Evolutionary conservation across 2,113 vertebrate genomes (phyloP).

Genomic region (Mesembrinibis cayennensis): DNA sequence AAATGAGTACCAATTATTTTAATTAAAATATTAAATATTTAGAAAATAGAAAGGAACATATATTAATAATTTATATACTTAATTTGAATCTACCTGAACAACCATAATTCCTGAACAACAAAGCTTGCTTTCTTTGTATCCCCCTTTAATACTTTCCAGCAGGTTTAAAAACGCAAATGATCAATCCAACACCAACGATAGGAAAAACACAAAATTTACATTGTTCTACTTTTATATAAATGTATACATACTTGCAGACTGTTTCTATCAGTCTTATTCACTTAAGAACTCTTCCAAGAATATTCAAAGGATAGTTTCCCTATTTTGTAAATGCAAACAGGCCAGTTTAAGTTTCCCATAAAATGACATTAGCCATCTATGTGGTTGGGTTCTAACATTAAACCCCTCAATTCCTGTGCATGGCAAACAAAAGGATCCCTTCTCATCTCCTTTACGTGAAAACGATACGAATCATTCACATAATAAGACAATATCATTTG

Average conservation of each 20-base stretch:
- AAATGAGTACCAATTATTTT: conserved; percentile 54
- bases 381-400: neutral
- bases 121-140: neutral
- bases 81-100: conserved; percentile 29
- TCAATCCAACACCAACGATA: neutral
- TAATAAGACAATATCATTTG: neutral
- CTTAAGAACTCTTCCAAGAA: neutral
- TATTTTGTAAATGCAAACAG: neutral
- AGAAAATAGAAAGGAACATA: conserved; percentile 45
- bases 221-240: neutral
- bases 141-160: neutral
- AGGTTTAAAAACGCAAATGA: neutral
- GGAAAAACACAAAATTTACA: neutral
- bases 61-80: conserved; percentile 33
- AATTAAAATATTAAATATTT: conserved; percentile 69
- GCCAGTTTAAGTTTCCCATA: neutral
- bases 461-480: neutral
- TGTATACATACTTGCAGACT: neutral
- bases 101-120: conserved; percentile 6
- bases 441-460: neutral
- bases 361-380: neutral
- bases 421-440: neutral
- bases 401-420: neutral
- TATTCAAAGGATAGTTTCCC: neutral
- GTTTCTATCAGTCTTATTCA: neutral